Conservation (phyloP, 2,797 vertebrate species). For the Chaetodon trifasciatus region DNA sequence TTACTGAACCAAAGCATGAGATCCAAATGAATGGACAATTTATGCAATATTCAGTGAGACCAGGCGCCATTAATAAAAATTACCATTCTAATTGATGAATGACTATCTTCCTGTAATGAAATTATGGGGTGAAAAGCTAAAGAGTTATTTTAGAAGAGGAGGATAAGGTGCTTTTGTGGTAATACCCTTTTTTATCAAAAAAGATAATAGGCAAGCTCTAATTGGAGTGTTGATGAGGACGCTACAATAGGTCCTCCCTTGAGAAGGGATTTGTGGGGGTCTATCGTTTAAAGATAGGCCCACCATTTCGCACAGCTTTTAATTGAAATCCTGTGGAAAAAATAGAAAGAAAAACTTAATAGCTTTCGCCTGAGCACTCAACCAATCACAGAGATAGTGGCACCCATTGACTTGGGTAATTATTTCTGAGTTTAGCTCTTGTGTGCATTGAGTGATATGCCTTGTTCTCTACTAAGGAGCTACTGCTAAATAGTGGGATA, state of each 20-base stretch:
- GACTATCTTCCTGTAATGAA: slow-evolving; percentile 81
- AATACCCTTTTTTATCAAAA: slow-evolving; percentile 79
- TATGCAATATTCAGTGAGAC: slow-evolving; percentile 74
- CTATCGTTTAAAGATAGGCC: slow-evolving; percentile 81
- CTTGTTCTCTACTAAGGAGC: slow-evolving; percentile 62
- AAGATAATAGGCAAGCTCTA: slow-evolving; percentile 82
- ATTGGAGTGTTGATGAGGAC: slow-evolving; percentile 85
- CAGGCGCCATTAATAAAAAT: slow-evolving; percentile 77
- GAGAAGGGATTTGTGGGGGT: slow-evolving; percentile 76
- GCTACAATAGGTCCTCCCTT: slow-evolving; percentile 78
- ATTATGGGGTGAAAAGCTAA: slow-evolving; percentile 82
- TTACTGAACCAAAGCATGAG: slow-evolving; percentile 68
- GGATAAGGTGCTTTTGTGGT: slow-evolving; percentile 78
- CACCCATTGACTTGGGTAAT: slow-evolving; percentile 83
- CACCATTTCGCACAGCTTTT: slow-evolving; percentile 74
- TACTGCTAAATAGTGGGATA: slow-evolving; percentile 50
- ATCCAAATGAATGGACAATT: slow-evolving; percentile 73
- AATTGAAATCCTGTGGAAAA: slow-evolving; percentile 83
- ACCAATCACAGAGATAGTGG: slow-evolving; percentile 82
- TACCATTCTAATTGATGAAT: slow-evolving; percentile 83
- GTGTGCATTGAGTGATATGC: slow-evolving; percentile 60
- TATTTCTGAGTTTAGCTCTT: slow-evolving; percentile 84
- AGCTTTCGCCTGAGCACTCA: slow-evolving; percentile 84
- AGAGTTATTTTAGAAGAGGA: slow-evolving; percentile 76
- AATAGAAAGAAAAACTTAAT: slow-evolving; percentile 77